Percentiles rank a stretch among this genome's conserved stretches.
Evolutionary conservation across 2,797 vertebrate genomes (phyloP).

Genomic region (Balearica regulorum): DNA sequence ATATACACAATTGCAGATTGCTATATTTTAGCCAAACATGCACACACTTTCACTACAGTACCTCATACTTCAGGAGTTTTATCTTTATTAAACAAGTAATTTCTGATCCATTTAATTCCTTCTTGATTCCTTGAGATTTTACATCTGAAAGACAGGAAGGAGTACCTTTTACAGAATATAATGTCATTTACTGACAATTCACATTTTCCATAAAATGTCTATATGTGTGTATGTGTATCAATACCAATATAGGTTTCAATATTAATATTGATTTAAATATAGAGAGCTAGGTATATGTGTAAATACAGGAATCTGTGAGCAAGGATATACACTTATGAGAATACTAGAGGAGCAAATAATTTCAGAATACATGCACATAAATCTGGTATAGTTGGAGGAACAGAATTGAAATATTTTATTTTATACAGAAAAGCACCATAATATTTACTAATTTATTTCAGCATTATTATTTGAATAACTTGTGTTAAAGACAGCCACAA

Average conservation of each 20-base stretch:
- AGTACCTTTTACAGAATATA: neutral
- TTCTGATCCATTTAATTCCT: neutral
- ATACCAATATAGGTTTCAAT: neutral
- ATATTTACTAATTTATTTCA: neutral
- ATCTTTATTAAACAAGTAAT: neutral
- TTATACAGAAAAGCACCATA: neutral
- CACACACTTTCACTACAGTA: neutral
- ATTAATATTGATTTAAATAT: neutral
- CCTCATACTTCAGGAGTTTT: neutral
- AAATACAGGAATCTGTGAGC: neutral
- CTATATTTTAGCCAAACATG: neutral
- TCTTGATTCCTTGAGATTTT: neutral
- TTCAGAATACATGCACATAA: neutral
- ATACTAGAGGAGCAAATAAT: neutral
- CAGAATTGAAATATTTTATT: neutral
- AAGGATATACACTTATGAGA: neutral
- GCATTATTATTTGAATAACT: neutral
- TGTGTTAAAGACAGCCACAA: neutral
- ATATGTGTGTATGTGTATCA: fast-evolving
- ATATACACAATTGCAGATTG: neutral
- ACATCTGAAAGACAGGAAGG: neutral
- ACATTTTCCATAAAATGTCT: neutral
- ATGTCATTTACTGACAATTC: neutral
- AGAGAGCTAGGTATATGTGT: fast-evolving
- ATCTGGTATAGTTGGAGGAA: neutral